These are phyloP conservation scores for Aplidium turbinatum DNA, from an alignment of 23 tunicate species.

Conservation along the genomic window DNA sequence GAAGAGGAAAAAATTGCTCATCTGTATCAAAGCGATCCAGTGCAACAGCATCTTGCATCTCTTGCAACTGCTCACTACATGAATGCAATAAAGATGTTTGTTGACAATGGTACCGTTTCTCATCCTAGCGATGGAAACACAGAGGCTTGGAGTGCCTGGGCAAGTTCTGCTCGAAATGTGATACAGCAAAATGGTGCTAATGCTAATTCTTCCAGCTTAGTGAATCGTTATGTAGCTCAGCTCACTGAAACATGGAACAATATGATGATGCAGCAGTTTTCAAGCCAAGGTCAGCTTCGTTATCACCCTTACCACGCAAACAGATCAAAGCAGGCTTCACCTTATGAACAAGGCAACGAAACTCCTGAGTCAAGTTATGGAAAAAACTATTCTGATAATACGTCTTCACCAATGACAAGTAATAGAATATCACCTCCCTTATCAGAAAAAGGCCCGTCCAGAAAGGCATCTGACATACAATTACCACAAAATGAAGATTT, in stretches of 20 bases:
- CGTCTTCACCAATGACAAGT: no score
- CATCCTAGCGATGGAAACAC: not conserved
- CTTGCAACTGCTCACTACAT: not conserved
- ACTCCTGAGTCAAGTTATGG: no score
- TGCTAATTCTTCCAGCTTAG: constrained; percentile 15
- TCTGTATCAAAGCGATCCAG: not conserved
- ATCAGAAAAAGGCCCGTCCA: no score
- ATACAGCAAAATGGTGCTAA: not conserved
- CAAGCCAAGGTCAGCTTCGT: not conserved
- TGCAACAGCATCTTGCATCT: not conserved
- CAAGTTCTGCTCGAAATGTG: not conserved
- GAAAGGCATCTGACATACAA: no score
- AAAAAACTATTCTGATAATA: no score
- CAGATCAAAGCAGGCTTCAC: not conserved
- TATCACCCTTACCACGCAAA: not conserved
- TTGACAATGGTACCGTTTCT: not conserved
- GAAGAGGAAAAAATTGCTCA: not conserved
- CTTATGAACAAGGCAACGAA: no score
- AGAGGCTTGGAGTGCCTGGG: not conserved
- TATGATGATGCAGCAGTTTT: not conserved
- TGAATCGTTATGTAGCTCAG: constrained; percentile 5
- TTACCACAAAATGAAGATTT: no score
- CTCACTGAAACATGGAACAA: constrained; percentile 1
- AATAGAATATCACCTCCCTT: no score
- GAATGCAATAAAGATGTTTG: not conserved